These are phyloP conservation scores for Solea solea DNA, from an alignment of 2,113 vertebrate genomes.

Conservation along the genomic window DNA sequence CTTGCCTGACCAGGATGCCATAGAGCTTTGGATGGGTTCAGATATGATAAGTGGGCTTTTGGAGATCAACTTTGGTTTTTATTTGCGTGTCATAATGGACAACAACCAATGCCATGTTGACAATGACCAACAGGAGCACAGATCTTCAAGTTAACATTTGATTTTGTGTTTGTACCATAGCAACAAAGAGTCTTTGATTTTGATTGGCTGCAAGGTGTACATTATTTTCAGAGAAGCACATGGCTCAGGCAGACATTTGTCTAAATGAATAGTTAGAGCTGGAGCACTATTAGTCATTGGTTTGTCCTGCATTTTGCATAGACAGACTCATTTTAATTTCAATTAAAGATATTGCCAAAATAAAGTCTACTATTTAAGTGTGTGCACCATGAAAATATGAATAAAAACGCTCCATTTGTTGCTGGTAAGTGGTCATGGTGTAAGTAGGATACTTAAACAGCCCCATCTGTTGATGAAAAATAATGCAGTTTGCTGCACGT, in stretches of 20 bases:
- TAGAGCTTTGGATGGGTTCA: no score
- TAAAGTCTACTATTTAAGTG: slow-evolving; percentile 30
- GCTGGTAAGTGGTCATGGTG: background rate
- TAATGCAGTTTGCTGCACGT: background rate
- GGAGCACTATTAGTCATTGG: background rate
- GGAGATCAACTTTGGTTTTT: no score
- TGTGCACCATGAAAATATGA: slow-evolving; percentile 8
- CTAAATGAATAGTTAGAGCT: background rate
- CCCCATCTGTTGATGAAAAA: background rate
- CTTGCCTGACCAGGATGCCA: no score
- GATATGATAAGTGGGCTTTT: no score
- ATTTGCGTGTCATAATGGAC: no score
- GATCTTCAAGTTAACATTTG: no score
- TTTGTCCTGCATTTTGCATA: slow-evolving; percentile 1
- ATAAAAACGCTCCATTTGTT: background rate
- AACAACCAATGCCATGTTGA: no score
- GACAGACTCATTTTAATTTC: background rate
- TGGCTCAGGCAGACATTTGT: background rate
- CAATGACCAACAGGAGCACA: no score
- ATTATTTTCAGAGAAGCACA: background rate
- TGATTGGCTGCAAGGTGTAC: background rate
- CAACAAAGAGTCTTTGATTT: background rate
- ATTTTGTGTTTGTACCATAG: background rate
- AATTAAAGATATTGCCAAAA: slow-evolving; percentile 28
- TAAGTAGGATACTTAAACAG: background rate